phyloP scores from a whole-genome alignment of 1,140 invertebrate genomes.

The honey bee (Apis mellifera) region Amel_HAv3.1 CM009936.2:12110501-12111000 shows the following conservation, averaged over 20 bases:
- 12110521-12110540: conserved; percentile 64
- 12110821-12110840: no score
- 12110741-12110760: neutral
- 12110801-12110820: no score
- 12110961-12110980: no score
- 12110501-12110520: neutral
- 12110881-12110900: no score
- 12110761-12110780: no score
- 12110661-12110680: conserved; percentile 72
- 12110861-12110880: no score
- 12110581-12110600: conserved; percentile 75
- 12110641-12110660: conserved; percentile 74
- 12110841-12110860: no score
- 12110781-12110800: no score
- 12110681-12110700: conserved; percentile 64
- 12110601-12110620: conserved; percentile 77
- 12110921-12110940: no score
- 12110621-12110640: conserved; percentile 76
- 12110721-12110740: conserved; percentile 17
- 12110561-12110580: conserved; percentile 77
- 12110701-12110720: conserved; percentile 58
- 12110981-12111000: no score
- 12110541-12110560: conserved; percentile 67
- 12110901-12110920: no score
- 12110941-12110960: no score